Percentiles rank a stretch among this genome's conserved stretches.
Conservation (phyloP, 2,797 vertebrate species). For the Danionella dracula region DNA sequence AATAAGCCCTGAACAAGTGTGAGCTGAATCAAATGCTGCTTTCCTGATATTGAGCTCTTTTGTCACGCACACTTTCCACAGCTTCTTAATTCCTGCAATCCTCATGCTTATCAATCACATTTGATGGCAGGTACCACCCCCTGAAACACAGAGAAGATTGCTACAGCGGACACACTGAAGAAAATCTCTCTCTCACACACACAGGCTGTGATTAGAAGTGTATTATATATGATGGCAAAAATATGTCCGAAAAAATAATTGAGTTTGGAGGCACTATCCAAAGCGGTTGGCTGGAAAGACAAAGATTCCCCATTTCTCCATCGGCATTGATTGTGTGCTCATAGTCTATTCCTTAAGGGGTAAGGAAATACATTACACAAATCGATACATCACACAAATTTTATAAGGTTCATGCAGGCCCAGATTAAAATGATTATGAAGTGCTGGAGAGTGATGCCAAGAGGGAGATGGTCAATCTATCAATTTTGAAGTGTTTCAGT, state of each 20-base stretch:
- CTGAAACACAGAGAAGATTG: constrained; percentile 1
- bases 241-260: constrained; percentile 40
- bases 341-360: constrained; percentile 43
- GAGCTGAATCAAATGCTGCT: neutral
- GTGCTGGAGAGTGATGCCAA: constrained; percentile 33
- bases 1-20: neutral
- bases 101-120: constrained; percentile 25
- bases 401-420: constrained; percentile 15
- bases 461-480: constrained; percentile 32
- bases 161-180: constrained; percentile 5
- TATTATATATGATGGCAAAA: constrained; percentile 36
- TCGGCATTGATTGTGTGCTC: constrained; percentile 40
- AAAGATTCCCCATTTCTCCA: constrained; percentile 6
- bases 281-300: constrained; percentile 26
- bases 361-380: constrained; percentile 43
- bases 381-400: constrained; percentile 43
- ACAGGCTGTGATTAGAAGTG: constrained; percentile 6
- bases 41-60: neutral
- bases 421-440: constrained; percentile 42
- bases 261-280: constrained; percentile 34
- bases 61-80: neutral
- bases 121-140: constrained; percentile 1
- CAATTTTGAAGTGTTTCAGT: constrained; percentile 28
- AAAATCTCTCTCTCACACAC: neutral
- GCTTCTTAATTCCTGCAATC: constrained; percentile 21